These are phyloP conservation scores for Stylophora pistillata DNA, from an alignment of 64 coral and sea anemone species.

Conservation along the genomic window DNA sequence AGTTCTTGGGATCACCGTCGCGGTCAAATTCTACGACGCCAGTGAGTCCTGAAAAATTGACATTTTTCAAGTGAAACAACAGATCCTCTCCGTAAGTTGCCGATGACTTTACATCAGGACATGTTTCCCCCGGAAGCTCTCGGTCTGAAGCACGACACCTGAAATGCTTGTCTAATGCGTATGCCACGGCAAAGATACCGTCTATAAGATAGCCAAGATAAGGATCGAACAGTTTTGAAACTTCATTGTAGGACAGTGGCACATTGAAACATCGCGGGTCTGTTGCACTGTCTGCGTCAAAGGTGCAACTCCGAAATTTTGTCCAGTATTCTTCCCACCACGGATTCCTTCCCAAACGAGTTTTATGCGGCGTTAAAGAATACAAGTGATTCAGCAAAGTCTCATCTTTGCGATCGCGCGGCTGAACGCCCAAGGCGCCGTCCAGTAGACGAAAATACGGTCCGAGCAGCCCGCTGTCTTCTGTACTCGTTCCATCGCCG, in stretches of 20 bases:
- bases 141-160: neutral
- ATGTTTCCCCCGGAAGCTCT: neutral
- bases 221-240: neutral
- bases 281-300: neutral
- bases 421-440: slow-evolving; percentile 20
- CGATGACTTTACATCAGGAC: neutral
- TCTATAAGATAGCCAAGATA: slow-evolving; percentile 35
- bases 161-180: neutral
- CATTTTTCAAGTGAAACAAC: slow-evolving; percentile 6
- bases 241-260: neutral
- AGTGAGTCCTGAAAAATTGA: slow-evolving; percentile 19
- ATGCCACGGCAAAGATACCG: slow-evolving; percentile 1
- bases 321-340: slow-evolving; percentile 49
- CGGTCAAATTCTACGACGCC: slow-evolving; percentile 28
- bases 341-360: neutral
- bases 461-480: neutral
- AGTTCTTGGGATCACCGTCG: slow-evolving; percentile 13
- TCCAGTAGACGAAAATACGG: neutral
- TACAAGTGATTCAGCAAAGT: neutral
- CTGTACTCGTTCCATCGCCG: slow-evolving; percentile 6
- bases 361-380: neutral
- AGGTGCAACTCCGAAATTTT: neutral
- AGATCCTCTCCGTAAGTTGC: neutral
- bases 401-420: neutral
- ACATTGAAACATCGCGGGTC: neutral